Conservation (phyloP, 2,113 vertebrate genomes). For the Crotalus horridus region DNA sequence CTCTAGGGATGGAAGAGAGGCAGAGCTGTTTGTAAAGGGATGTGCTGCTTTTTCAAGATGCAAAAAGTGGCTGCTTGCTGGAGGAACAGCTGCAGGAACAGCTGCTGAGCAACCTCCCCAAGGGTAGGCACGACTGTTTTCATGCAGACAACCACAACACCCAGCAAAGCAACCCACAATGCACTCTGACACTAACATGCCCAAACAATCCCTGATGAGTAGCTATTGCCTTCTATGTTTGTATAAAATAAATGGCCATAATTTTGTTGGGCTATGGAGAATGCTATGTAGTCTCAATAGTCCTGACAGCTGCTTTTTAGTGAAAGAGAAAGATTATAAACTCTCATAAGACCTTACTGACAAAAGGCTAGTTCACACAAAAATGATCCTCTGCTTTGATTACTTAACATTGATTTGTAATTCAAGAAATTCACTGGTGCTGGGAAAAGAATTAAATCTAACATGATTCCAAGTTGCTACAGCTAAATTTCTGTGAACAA, state of each 20-base stretch:
- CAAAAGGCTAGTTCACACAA: not conserved
- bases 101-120: not conserved
- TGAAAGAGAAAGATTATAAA: not conserved
- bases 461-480: not conserved
- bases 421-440: not conserved
- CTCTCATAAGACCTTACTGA: too few relatives aligned
- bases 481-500: not conserved
- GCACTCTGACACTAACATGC: not conserved
- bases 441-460: not conserved
- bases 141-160: not conserved
- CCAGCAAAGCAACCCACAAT: not conserved
- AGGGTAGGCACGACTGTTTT: not conserved
- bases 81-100: slow-evolving; percentile 8
- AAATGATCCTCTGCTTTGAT: not conserved
- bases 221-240: not conserved
- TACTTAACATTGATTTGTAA: not conserved
- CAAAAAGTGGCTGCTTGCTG: not conserved
- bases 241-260: not conserved
- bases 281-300: not conserved
- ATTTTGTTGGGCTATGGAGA: not conserved
- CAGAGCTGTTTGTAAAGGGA: not conserved
- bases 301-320: not conserved
- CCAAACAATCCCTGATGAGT: not conserved
- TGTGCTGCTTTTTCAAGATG: not conserved
- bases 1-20: not conserved